Evolutionary conservation across 2,888 invertebrate species (phyloP).

Genomic region (Hypena proboscidalis): DNA sequence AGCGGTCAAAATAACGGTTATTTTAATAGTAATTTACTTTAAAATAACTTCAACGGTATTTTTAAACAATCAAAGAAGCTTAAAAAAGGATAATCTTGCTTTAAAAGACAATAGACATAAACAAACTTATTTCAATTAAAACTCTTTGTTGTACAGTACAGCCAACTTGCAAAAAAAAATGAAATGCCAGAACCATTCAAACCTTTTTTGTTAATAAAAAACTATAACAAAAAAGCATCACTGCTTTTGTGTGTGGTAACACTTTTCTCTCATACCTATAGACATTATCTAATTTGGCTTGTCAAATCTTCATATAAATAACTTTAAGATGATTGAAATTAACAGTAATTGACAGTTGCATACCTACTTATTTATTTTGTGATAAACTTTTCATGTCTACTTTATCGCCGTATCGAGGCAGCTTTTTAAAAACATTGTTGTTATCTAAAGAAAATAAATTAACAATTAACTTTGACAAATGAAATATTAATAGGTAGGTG

Average conservation of each 20-base stretch:
- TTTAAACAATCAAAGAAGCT: slow-evolving; percentile 23
- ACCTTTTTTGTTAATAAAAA: background rate
- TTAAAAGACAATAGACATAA: slow-evolving; percentile 37
- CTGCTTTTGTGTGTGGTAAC: background rate
- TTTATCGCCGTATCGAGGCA: slow-evolving; percentile 1
- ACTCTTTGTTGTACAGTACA: slow-evolving; percentile 19
- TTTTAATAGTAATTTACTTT: slow-evolving; percentile 21
- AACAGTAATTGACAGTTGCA: slow-evolving; percentile 18
- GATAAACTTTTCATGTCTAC: background rate
- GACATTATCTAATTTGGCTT: slow-evolving; percentile 13
- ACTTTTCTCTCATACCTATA: background rate
- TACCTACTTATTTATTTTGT: slow-evolving; percentile 11
- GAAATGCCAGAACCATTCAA: background rate
- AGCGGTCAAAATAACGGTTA: slow-evolving; percentile 29
- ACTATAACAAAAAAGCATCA: background rate
- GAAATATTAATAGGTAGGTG: too few relatives aligned
- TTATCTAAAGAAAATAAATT: too few relatives aligned
- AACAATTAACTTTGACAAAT: too few relatives aligned
- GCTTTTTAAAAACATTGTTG: background rate
- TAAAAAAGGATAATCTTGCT: slow-evolving; percentile 31
- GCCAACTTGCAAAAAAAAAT: slow-evolving; percentile 7
- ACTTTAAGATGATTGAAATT: slow-evolving; percentile 2
- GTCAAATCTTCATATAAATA: slow-evolving; percentile 18
- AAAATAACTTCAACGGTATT: slow-evolving; percentile 29
- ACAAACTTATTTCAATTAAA: slow-evolving; percentile 34